Percentiles rank a stretch among this genome's conserved stretches.
Conservation (phyloP, 1,140 invertebrate species). For the Chrysopa pallens region DNA sequence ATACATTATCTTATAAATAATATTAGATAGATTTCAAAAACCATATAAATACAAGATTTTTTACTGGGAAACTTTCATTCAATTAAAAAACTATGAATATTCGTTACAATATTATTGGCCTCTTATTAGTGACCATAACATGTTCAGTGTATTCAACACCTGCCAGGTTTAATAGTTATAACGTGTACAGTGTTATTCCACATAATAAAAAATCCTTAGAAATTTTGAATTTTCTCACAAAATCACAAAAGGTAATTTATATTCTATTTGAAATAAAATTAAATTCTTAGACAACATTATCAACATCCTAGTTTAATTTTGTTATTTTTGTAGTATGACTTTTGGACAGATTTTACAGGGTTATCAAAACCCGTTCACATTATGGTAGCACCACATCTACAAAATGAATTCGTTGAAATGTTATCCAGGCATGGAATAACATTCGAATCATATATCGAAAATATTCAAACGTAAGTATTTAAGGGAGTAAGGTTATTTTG, state of each 20-base stretch:
- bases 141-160: too few relatives aligned
- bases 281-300: neutral
- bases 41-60: too few relatives aligned
- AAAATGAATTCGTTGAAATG: slow-evolving; percentile 19
- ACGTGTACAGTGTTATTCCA: slow-evolving; percentile 28
- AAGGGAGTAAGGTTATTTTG: too few relatives aligned
- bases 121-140: too few relatives aligned
- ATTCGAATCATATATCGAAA: slow-evolving; percentile 7
- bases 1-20: too few relatives aligned
- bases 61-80: too few relatives aligned
- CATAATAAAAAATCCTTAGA: slow-evolving; percentile 19
- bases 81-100: too few relatives aligned
- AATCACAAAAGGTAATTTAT: slow-evolving; percentile 5
- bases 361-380: slow-evolving; percentile 9
- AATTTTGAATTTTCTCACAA: slow-evolving; percentile 19
- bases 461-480: slow-evolving; percentile 9
- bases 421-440: slow-evolving; percentile 15
- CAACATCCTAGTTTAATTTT: too few relatives aligned
- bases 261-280: neutral
- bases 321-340: slow-evolving; percentile 5
- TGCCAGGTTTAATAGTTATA: slow-evolving; percentile 25
- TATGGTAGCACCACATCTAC: slow-evolving; percentile 10
- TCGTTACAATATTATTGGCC: too few relatives aligned
- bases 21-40: too few relatives aligned
- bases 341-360: slow-evolving; percentile 7